Conservation (phyloP, 2,888 invertebrate genomes). For the Parelbella ahira region DNA sequence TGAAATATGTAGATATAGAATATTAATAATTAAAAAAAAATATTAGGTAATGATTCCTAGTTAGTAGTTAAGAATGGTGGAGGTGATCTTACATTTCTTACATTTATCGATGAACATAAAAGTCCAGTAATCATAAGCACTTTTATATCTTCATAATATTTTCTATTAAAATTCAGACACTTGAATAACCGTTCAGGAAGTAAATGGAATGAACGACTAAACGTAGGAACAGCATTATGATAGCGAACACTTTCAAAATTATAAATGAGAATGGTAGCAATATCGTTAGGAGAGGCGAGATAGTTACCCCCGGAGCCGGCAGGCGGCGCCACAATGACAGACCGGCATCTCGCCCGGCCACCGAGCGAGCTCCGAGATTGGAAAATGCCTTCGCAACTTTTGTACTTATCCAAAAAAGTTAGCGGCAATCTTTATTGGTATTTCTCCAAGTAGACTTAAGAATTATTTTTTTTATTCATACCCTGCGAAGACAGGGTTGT, state of each 20-base stretch:
- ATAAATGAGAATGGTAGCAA: slow-evolving; percentile 11
- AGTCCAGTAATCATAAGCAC: no score
- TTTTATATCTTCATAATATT: no score
- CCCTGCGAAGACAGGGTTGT: neutral
- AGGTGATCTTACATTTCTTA: no score
- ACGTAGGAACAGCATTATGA: no score
- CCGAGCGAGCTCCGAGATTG: slow-evolving; percentile 54
- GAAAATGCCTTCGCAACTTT: slow-evolving; percentile 69
- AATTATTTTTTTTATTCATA: slow-evolving; percentile 54
- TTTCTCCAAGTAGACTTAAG: slow-evolving; percentile 49
- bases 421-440: slow-evolving; percentile 56
- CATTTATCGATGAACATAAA: no score
- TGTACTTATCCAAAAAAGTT: slow-evolving; percentile 67
- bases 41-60: no score
- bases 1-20: no score
- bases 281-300: slow-evolving; percentile 13
- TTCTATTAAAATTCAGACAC: no score
- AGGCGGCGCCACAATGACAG: slow-evolving; percentile 55
- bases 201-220: no score
- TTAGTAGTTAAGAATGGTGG: no score
- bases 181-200: no score
- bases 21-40: no score
- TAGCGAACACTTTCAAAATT: slow-evolving; percentile 4
- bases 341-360: slow-evolving; percentile 38
- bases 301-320: slow-evolving; percentile 39